A percentile compares a stretch with the other conserved stretches of the same genome.
Evolutionary conservation across 2,113 vertebrate species (phyloP).

Genomic region (Poicephalus meyeri): DNA sequence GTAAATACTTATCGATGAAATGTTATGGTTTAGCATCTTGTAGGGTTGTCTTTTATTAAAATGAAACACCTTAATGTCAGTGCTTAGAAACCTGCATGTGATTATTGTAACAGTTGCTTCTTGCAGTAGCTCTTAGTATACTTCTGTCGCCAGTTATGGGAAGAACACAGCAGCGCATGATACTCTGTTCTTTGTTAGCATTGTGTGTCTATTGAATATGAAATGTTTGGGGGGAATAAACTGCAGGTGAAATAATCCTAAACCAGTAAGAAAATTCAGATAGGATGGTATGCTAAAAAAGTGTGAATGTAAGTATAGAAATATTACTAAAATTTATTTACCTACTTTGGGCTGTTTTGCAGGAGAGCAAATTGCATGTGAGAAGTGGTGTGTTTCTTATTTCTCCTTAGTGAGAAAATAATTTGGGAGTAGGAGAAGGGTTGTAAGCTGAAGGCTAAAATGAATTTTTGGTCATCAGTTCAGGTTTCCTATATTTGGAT

Average conservation of each 20-base stretch:
- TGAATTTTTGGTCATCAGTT: neutral
- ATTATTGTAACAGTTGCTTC: neutral
- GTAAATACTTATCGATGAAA: neutral
- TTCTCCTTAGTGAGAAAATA: neutral
- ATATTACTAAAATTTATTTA: neutral
- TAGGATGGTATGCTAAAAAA: neutral
- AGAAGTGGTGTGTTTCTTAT: neutral
- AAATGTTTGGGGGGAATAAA: neutral
- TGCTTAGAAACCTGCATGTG: neutral
- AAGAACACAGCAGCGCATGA: fast-evolving
- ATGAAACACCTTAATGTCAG: neutral
- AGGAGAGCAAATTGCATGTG: neutral
- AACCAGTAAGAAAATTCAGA: neutral
- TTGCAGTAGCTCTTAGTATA: neutral
- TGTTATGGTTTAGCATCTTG: neutral
- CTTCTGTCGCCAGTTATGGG: neutral
- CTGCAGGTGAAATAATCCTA: neutral
- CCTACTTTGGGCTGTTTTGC: neutral
- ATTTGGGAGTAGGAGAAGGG: neutral
- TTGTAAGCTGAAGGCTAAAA: neutral
- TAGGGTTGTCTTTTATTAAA: neutral
- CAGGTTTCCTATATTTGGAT: neutral
- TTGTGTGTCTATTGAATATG: neutral
- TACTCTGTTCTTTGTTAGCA: neutral
- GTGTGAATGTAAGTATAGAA: neutral